phyloP scores from a whole-genome alignment of 2,113 vertebrate genomes.

The Rutilus rutilus region DNA sequence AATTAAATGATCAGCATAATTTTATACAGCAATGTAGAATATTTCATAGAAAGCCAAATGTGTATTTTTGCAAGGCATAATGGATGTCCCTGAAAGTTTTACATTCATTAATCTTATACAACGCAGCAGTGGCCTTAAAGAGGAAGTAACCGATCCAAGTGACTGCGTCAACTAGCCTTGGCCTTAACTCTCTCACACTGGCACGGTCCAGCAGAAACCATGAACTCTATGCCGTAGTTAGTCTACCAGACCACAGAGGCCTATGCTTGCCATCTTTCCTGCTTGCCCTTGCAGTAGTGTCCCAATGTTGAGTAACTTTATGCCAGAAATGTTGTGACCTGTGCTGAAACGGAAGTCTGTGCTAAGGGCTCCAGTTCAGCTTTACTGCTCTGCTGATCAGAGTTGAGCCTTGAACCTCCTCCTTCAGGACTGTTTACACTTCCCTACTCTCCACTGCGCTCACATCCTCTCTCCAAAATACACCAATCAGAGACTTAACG shows the following conservation, averaged over 20 bases:
- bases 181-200: not conserved
- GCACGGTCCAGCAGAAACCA: not conserved
- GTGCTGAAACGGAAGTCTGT: not conserved
- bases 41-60: not conserved
- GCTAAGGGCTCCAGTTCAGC: constrained; percentile 7
- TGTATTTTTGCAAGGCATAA: not conserved
- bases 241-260: not conserved
- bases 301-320: not conserved
- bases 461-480: constrained; percentile 27
- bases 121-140: not conserved
- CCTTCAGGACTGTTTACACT: constrained; percentile 17
- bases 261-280: not conserved
- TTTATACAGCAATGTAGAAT: not conserved
- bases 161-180: not conserved
- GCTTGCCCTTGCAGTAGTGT: not conserved
- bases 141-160: not conserved
- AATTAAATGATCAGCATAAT: not conserved
- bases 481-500: constrained; percentile 22
- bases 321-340: constrained; percentile 6
- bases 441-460: constrained; percentile 8
- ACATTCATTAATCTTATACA: not conserved
- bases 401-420: constrained; percentile 17
- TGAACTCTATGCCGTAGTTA: not conserved
- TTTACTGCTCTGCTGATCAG: constrained; percentile 32
- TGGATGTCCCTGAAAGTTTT: not conserved